These are phyloP conservation scores for Drosophila carrolli DNA, from an alignment of 1,140 invertebrate genomes.

Conservation along the genomic window DNA sequence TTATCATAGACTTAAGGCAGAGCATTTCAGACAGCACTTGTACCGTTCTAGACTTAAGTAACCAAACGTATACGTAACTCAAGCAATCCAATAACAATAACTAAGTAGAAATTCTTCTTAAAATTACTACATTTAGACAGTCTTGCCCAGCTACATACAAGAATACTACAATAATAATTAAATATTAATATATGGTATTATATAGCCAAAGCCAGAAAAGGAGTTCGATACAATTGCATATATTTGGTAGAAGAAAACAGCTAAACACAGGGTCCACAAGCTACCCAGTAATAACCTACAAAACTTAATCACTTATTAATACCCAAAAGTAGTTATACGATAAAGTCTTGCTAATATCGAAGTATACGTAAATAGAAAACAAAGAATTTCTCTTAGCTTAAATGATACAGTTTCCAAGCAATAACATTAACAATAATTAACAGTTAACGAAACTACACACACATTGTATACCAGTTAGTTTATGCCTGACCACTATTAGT, in stretches of 20 bases:
- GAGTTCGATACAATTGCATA: slow-evolving; percentile 26
- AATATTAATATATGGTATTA: slow-evolving; percentile 1
- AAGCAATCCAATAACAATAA: slow-evolving; percentile 36
- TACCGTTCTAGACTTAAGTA: slow-evolving; percentile 60
- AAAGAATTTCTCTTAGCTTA: slow-evolving; percentile 53
- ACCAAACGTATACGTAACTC: slow-evolving; percentile 45
- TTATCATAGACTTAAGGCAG: slow-evolving; percentile 65
- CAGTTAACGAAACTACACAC: slow-evolving; percentile 29
- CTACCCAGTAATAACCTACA: slow-evolving; percentile 12
- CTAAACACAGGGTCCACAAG: slow-evolving; percentile 34
- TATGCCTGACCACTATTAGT: slow-evolving; percentile 58
- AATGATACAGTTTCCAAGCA: slow-evolving; percentile 49
- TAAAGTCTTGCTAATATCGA: slow-evolving; percentile 15
- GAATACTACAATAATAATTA: not conserved
- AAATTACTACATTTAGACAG: not conserved
- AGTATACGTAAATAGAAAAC: slow-evolving; percentile 76
- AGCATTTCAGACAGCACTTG: slow-evolving; percentile 74
- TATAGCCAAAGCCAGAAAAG: slow-evolving; percentile 18
- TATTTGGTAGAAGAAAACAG: slow-evolving; percentile 23
- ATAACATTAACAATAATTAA: slow-evolving; percentile 70
- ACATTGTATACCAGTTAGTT: slow-evolving; percentile 52
- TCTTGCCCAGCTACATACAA: slow-evolving; percentile 12
- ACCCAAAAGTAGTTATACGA: slow-evolving; percentile 26
- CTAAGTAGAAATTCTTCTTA: slow-evolving; percentile 9
- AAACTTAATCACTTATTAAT: slow-evolving; percentile 20